Evolutionary conservation across 92 coral and sea anemone genomes (phyloP), one percentile per base, ranked within the genome.

Genomic region (Micromussa lordhowensis): DNA sequence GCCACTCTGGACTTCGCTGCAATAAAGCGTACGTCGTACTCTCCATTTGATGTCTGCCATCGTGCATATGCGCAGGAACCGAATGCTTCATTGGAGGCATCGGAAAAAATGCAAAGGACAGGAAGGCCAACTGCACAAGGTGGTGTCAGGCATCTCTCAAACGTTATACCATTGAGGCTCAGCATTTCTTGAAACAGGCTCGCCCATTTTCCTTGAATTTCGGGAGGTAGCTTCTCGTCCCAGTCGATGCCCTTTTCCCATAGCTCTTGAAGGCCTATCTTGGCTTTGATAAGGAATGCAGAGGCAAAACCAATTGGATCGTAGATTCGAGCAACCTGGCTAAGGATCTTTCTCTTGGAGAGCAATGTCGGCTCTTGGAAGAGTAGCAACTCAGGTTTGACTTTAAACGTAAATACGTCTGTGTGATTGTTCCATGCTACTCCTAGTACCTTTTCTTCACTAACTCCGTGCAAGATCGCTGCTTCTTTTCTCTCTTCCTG

Each of bases 201-300:
- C 30, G 66, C 7, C 82, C 89, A 89, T 34, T 68, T 83, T 22
- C 30, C 51, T 13, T 83, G 87, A 54, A 38, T 51, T 21, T 77
- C 55, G 24, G 83, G 78, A 17, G 92, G 32, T 68, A 89, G 76
- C 77, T 89, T 66, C 35, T 89, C 88, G 58, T 83, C 88, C 91
- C 91, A 91, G 71, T 82, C 90, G 34, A 87, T 71, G 68, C 88
- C 93, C 68, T 61, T 64, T 85, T 87, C 80, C n/a, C n/a, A n/a
- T n/a, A n/a, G n/a, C n/a, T n/a, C n/a, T n/a, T n/a, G n/a, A n/a
- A n/a, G n/a, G n/a, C n/a, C n/a, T n/a, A n/a, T n/a, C n/a, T n/a
- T n/a, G n/a, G n/a, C n/a, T n/a, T n/a, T n/a, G n/a, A n/a, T n/a
- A n/a, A n/a, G n/a, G n/a, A n/a, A n/a, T n/a, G n/a, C n/a, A n/a